Evolutionary conservation across 2,888 invertebrate species (phyloP).

Genomic region (Tiliacea citrago): DNA sequence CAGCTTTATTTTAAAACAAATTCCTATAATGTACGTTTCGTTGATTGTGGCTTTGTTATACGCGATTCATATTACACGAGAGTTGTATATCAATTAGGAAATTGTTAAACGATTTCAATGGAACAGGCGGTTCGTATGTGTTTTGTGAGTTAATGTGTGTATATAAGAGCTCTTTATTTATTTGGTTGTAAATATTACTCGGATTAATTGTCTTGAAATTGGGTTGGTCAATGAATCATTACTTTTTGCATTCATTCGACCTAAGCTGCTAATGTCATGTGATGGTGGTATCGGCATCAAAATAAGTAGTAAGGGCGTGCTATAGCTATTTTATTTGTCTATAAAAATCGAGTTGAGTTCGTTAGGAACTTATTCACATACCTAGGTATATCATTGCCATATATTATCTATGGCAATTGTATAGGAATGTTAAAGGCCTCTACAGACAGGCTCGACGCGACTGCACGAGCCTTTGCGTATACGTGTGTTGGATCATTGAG

Average conservation of each 20-base stretch:
- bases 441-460: too few relatives aligned
- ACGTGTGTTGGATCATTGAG: too few relatives aligned
- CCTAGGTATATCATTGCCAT: neutral
- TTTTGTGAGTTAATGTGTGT: conserved; percentile 26
- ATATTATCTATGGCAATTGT: neutral
- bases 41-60: conserved; percentile 63
- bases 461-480: too few relatives aligned
- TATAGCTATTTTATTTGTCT: neutral
- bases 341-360: neutral
- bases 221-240: neutral
- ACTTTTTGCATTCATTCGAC: neutral
- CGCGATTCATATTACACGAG: conserved; percentile 55
- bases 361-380: neutral
- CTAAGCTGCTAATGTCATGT: neutral
- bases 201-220: conserved; percentile 8
- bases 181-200: conserved; percentile 25
- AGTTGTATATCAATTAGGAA: conserved; percentile 61
- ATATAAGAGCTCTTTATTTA: conserved; percentile 26
- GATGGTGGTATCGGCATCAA: neutral
- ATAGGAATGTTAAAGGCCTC: neutral
- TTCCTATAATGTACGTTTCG: conserved; percentile 62
- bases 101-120: conserved; percentile 58
- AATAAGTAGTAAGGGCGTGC: too few relatives aligned
- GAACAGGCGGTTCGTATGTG: conserved; percentile 10
- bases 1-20: conserved; percentile 64